phyloP scores from a whole-genome alignment of 2,888 invertebrate genomes.

The Eupithecia exiguata region DNA sequence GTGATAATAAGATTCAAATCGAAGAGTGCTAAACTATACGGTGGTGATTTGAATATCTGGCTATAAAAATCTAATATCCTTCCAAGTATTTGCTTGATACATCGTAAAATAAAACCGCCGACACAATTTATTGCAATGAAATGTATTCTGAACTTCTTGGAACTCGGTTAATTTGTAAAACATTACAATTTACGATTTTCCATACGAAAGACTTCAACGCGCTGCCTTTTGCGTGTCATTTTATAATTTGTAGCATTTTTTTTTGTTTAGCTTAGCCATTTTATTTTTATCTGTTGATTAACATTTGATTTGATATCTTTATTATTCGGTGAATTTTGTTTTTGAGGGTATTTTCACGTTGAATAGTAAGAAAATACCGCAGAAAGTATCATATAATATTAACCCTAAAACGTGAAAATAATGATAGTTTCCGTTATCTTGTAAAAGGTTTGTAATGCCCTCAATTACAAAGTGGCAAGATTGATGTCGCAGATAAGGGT shows the following conservation, averaged over 20 bases:
- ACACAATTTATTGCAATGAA: constrained; percentile 27
- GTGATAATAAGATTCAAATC: constrained; percentile 2
- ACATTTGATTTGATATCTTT: neutral
- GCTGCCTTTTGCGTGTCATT: constrained; percentile 18
- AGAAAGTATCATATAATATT: neutral
- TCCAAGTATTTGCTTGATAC: constrained; percentile 27
- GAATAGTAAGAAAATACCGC: too few relatives aligned
- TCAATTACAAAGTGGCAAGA: constrained; percentile 53
- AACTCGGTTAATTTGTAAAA: constrained; percentile 21
- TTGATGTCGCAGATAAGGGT: constrained; percentile 51
- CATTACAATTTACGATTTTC: constrained; percentile 26
- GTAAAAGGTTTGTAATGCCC: constrained; percentile 17
- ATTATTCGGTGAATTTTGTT: neutral
- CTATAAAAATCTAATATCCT: constrained; percentile 20
- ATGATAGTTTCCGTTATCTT: constrained; percentile 7
- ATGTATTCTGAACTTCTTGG: constrained; percentile 26
- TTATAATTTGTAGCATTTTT: neutral
- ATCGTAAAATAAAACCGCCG: constrained; percentile 30
- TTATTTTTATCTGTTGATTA: neutral
- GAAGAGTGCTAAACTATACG: constrained; percentile 22
- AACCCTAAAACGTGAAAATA: neutral
- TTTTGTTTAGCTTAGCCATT: neutral
- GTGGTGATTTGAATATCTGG: constrained; percentile 14
- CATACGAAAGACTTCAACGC: constrained; percentile 53
- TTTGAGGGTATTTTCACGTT: neutral